phyloP scores from a whole-genome alignment of 2,797 vertebrate species.

The Crenichthys baileyi region DNA sequence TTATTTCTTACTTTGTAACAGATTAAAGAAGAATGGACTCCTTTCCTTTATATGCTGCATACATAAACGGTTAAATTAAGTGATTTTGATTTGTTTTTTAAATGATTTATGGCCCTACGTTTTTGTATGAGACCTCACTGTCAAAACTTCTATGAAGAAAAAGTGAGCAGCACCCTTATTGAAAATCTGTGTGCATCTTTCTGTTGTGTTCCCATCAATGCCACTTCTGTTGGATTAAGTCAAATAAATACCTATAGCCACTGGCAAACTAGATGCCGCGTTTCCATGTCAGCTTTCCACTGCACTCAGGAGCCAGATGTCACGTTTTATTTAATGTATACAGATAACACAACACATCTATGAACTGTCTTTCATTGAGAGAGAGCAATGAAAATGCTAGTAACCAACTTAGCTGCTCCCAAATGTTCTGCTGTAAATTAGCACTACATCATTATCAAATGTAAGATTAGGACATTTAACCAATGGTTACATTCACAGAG shows the following conservation, averaged over 20 bases:
- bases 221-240: background rate
- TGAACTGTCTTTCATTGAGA: background rate
- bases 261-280: background rate
- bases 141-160: background rate
- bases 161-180: background rate
- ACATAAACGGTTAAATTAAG: conserved; percentile 1
- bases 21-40: background rate
- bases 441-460: conserved; percentile 5
- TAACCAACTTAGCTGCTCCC: background rate
- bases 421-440: background rate
- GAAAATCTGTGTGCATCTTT: background rate
- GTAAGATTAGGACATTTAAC: background rate
- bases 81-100: background rate
- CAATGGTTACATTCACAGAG: background rate
- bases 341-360: background rate
- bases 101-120: background rate
- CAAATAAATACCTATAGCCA: background rate
- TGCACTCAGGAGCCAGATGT: background rate
- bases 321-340: background rate
- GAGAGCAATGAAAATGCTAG: background rate
- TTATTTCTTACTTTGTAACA: background rate
- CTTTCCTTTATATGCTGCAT: background rate
- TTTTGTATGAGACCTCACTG: conserved; percentile 2
- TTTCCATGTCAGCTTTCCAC: background rate
- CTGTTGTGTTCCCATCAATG: conserved; percentile 1